Percentiles rank a stretch among this genome's conserved stretches.
These are phyloP conservation scores for Percopsis transmontana DNA, from an alignment of 2,113 vertebrate genomes.

Conservation along the genomic window DNA sequence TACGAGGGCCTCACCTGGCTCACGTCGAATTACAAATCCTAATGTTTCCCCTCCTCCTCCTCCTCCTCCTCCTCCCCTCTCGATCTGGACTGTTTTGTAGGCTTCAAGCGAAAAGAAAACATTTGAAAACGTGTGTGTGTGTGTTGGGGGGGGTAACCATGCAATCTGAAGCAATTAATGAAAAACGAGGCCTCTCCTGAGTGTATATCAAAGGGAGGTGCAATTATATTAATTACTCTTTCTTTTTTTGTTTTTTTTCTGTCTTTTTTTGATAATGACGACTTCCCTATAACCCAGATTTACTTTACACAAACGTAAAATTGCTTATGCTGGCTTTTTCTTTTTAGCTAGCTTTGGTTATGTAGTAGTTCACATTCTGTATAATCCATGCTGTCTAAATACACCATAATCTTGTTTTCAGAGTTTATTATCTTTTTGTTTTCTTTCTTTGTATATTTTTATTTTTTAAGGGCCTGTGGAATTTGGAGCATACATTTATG, in stretches of 20 bases:
- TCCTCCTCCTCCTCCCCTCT: conserved; percentile 49
- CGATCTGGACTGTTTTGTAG: conserved; percentile 49
- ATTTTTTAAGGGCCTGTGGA: conserved; percentile 14
- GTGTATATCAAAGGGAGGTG: conserved; percentile 61
- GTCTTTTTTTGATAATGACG: conserved; percentile 47
- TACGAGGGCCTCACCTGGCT: conserved; percentile 99
- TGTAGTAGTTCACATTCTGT: conserved; percentile 44
- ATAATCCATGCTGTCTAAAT: conserved; percentile 62
- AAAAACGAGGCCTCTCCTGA: conserved; percentile 57
- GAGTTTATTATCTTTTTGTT: conserved; percentile 28
- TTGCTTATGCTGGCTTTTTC: conserved; percentile 49
- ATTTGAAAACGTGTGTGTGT: conserved; percentile 27
- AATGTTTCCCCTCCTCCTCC: conserved; percentile 76
- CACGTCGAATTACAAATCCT: conserved; percentile 99
- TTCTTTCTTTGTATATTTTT: conserved; percentile 33
- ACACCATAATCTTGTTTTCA: conserved; percentile 53
- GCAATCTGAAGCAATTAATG: conserved; percentile 80
- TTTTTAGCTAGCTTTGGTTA: conserved; percentile 63
- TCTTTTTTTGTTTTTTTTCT: conserved; percentile 29
- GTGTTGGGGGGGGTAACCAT: conserved; percentile 28
- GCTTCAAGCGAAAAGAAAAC: conserved; percentile 27
- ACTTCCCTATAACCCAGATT: conserved; percentile 64
- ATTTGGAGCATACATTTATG: conserved; percentile 15
- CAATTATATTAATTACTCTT: conserved; percentile 58
- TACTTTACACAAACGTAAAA: conserved; percentile 58